Conservation (phyloP, 64 coral and sea anemone species). For the Stichodactyla mertensii region DNA sequence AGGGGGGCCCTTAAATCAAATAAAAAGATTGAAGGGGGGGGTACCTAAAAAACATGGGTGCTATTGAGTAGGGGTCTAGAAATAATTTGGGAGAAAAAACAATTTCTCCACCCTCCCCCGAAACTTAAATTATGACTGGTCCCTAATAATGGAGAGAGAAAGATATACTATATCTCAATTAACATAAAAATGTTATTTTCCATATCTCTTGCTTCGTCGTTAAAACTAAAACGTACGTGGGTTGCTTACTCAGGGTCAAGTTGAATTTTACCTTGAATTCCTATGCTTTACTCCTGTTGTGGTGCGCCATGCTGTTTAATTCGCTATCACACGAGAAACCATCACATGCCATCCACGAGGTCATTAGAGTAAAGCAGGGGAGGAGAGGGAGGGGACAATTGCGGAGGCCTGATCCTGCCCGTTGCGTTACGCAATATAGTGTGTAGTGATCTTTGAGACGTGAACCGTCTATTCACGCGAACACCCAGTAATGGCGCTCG, state of each 20-base stretch:
- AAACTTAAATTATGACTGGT: no score
- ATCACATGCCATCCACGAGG: neutral
- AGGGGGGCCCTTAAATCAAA: no score
- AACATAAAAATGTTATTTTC: no score
- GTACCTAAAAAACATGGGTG: no score
- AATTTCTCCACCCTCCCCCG: no score
- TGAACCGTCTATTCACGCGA: conserved; percentile 18
- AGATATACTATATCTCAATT: no score
- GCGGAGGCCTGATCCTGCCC: neutral
- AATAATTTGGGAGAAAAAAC: no score
- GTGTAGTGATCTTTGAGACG: neutral
- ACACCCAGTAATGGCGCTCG: neutral
- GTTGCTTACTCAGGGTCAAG: neutral
- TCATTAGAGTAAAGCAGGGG: neutral
- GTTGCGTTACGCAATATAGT: neutral
- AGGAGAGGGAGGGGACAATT: neutral
- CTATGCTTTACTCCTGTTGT: neutral
- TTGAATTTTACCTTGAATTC: neutral
- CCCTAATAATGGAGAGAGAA: no score
- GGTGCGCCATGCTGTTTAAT: neutral
- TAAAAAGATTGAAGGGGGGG: no score
- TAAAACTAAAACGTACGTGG: no score
- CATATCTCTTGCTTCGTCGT: no score
- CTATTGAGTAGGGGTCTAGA: no score
- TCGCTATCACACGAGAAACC: neutral